phyloP scores from a whole-genome alignment of 2,113 vertebrate species.

The Varanus komodoensis region DNA sequence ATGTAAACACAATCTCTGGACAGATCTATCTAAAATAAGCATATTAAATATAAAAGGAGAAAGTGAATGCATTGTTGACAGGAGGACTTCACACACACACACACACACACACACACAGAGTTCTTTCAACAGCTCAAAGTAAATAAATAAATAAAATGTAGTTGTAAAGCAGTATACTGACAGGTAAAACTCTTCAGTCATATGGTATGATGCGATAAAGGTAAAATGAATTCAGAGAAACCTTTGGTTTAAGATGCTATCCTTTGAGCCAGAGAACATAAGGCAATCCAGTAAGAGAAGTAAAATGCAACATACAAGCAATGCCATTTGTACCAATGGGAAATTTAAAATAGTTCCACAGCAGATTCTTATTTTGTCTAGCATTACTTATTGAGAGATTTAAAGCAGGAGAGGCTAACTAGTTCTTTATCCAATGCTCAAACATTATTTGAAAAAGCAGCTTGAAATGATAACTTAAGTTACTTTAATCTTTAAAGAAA shows the following conservation, averaged over 20 bases:
- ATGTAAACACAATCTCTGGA: conserved; percentile 38
- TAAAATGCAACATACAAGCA: neutral
- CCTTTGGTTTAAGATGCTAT: conserved; percentile 9
- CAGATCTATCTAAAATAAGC: conserved; percentile 14
- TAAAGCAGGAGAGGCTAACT: neutral
- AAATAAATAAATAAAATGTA: conserved; percentile 28
- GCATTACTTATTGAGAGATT: neutral
- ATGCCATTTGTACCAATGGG: neutral
- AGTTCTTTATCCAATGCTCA: neutral
- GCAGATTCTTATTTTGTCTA: neutral
- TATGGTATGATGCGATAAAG: conserved; percentile 23
- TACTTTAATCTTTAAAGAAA: neutral
- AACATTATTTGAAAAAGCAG: neutral
- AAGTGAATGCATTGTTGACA: conserved; percentile 40
- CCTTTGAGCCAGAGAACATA: neutral
- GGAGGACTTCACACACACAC: conserved; percentile 8
- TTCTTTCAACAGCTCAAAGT: no score
- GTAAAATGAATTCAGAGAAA: conserved; percentile 24
- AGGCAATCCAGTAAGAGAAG: neutral
- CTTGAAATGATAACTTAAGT: neutral
- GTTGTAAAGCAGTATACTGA: conserved; percentile 33
- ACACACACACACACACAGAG: no score
- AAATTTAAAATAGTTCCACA: conserved; percentile 17
- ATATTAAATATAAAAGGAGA: conserved; percentile 46
- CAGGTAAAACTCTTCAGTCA: conserved; percentile 43